A percentile compares a stretch with the other conserved stretches of the same genome.
These are phyloP conservation scores for Andrena flavipes DNA, from an alignment of 2,888 invertebrate species.

Conservation along the genomic window DNA sequence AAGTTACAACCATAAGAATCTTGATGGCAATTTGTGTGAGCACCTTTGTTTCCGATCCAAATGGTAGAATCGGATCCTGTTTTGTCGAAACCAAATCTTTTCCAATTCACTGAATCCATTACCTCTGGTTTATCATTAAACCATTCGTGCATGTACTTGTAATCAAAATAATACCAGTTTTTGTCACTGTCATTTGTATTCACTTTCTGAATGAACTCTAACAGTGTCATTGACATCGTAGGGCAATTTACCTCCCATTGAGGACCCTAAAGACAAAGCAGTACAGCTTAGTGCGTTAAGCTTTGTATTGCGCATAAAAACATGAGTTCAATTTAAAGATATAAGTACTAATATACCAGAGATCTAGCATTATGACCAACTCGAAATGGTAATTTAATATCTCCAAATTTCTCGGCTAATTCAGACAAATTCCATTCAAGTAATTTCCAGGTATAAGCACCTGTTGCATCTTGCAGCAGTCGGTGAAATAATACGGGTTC, in stretches of 20 bases:
- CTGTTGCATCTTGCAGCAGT: constrained; percentile 80
- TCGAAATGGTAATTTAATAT: constrained; percentile 87
- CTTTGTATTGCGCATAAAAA: neutral
- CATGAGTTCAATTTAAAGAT: neutral
- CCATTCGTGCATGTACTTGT: constrained; percentile 92
- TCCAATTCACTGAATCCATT: constrained; percentile 88
- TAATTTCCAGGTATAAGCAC: constrained; percentile 86
- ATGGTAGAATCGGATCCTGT: constrained; percentile 90
- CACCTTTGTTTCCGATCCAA: constrained; percentile 95
- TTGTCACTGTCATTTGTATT: constrained; percentile 79
- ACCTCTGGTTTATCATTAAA: constrained; percentile 87
- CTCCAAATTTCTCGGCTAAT: constrained; percentile 87
- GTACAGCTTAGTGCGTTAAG: neutral
- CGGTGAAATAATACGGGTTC: constrained; percentile 87
- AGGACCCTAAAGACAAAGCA: constrained; percentile 85
- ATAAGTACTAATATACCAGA: constrained; percentile 73
- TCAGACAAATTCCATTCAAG: constrained; percentile 87
- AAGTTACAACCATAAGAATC: constrained; percentile 98
- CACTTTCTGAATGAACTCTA: constrained; percentile 86
- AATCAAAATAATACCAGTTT: constrained; percentile 94
- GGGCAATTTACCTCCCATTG: constrained; percentile 92
- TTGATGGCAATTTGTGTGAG: constrained; percentile 97
- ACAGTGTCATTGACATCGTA: constrained; percentile 87
- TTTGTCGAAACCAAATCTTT: constrained; percentile 90
- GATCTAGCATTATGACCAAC: constrained; percentile 83